Percentiles rank a stretch among this genome's conserved stretches.
These are phyloP conservation scores for Basileuterus tristriatus DNA, from an alignment of 2,797 vertebrate genomes.

Conservation along the genomic window DNA sequence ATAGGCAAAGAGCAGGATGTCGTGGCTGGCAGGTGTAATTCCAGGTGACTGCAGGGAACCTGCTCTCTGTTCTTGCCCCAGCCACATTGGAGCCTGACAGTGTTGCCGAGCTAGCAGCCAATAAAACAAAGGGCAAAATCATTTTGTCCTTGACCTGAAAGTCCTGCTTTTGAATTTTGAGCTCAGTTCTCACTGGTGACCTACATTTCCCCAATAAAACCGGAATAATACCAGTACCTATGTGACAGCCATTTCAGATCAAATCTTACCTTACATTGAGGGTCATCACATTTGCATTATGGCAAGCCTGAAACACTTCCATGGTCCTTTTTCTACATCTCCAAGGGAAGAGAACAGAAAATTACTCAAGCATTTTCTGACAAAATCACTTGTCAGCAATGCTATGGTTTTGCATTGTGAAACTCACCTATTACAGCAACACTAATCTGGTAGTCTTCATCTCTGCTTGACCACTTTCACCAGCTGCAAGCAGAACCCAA, in stretches of 20 bases:
- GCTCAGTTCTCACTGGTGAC: background rate
- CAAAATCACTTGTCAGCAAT: background rate
- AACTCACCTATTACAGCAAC: background rate
- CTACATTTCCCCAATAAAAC: background rate
- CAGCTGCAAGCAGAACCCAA: background rate
- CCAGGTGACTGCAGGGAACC: background rate
- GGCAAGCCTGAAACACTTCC: background rate
- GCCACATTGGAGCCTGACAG: rapidly evolving
- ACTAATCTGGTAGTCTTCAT: background rate
- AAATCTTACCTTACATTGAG: background rate
- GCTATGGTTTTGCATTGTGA: background rate
- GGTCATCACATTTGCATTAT: background rate
- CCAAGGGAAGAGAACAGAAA: background rate
- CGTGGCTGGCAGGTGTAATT: rapidly evolving
- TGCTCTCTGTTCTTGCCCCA: background rate
- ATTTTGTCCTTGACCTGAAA: background rate
- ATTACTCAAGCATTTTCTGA: background rate
- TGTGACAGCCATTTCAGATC: rapidly evolving
- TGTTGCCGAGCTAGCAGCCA: background rate
- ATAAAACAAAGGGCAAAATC: background rate
- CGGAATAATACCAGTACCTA: background rate
- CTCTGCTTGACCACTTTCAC: background rate
- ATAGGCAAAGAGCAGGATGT: rapidly evolving
- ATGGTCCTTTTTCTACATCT: background rate
- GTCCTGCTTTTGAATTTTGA: background rate